Percentiles rank a stretch among this genome's conserved stretches.
These are phyloP conservation scores for Sympetrum striolatum DNA, from an alignment of 2,888 invertebrate genomes.

Conservation along the genomic window DNA sequence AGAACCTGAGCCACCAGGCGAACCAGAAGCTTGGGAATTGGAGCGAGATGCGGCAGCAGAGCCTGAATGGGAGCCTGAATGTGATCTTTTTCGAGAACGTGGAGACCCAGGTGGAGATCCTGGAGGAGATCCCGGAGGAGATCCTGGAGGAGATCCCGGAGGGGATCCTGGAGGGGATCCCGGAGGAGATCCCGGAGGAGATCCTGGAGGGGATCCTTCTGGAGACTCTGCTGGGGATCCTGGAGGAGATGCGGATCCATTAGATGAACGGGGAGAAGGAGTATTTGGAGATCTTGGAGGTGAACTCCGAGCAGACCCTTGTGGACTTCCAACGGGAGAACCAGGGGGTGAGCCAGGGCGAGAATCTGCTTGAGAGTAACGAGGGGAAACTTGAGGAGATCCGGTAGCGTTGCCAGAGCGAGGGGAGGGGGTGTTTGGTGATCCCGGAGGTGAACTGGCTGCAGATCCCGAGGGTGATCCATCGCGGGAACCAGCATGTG, in stretches of 20 bases:
- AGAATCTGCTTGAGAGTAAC: background rate
- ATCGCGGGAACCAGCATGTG: background rate
- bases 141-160: background rate
- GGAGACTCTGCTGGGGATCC: constrained; percentile 50
- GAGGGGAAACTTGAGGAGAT: constrained; percentile 1
- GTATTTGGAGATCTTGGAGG: constrained; percentile 49
- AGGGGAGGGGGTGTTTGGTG: background rate
- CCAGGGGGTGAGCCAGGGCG: constrained; percentile 45
- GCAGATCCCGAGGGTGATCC: constrained; percentile 1
- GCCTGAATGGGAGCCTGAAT: background rate
- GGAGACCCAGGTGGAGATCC: background rate
- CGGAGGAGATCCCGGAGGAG: background rate
- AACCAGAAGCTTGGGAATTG: background rate
- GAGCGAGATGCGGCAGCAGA: background rate
- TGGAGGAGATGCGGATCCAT: background rate
- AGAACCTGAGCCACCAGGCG: background rate
- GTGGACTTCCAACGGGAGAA: constrained; percentile 29
- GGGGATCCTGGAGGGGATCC: background rate
- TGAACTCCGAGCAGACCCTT: constrained; percentile 33
- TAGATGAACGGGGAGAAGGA: background rate
- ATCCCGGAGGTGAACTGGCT: background rate
- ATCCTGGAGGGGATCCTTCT: background rate
- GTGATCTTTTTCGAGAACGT: constrained; percentile 29
- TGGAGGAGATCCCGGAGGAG: background rate
- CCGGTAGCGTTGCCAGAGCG: background rate